A percentile compares a stretch with the other conserved stretches of the same genome.
Evolutionary conservation across 2,797 vertebrate species (phyloP).

Genomic region (Phataginus tricuspis): DNA sequence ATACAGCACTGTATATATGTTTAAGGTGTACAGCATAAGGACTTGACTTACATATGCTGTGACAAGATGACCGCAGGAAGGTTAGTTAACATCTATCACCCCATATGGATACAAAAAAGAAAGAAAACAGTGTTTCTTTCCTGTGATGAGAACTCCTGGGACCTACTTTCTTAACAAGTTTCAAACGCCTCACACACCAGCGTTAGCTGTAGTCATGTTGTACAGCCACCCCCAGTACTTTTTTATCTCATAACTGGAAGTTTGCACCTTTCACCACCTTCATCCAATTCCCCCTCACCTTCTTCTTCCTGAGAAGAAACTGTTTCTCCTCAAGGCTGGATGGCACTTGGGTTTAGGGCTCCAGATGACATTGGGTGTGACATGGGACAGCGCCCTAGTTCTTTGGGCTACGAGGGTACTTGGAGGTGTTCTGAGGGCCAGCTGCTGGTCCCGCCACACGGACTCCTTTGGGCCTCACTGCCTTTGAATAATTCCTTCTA

Average conservation of each 20-base stretch:
- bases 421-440: not conserved
- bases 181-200: too few relatives aligned
- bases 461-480: not conserved
- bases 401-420: not conserved
- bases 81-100: not conserved
- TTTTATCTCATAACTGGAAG: not conserved
- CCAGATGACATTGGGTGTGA: not conserved
- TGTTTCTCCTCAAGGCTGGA: not conserved
- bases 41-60: too few relatives aligned
- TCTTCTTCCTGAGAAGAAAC: not conserved
- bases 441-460: accelerated
- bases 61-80: not conserved
- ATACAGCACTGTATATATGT: not conserved
- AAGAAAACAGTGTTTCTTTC: not conserved
- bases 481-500: not conserved
- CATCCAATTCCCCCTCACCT: not conserved
- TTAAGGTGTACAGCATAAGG: accelerated
- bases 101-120: not conserved
- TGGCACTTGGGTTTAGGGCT: not conserved
- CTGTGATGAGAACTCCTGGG: not conserved
- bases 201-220: too few relatives aligned
- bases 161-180: not conserved
- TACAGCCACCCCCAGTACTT: not conserved
- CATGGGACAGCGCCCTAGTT: not conserved
- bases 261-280: not conserved